These are phyloP conservation scores for Hecatera dysodea DNA, from an alignment of 2,888 invertebrate species.

Conservation along the genomic window DNA sequence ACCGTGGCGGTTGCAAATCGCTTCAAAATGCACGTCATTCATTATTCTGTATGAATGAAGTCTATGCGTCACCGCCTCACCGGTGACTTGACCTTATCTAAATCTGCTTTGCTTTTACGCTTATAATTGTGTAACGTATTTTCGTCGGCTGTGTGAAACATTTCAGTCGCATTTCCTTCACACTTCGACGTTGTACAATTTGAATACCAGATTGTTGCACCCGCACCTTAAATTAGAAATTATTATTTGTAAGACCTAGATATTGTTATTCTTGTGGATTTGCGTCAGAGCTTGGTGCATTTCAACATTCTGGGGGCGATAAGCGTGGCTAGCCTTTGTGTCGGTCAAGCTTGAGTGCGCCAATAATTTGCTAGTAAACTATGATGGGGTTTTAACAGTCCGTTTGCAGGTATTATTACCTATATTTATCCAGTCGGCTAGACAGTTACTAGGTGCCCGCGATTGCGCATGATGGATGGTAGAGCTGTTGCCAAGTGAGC, in stretches of 20 bases:
- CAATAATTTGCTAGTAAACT: constrained; percentile 76
- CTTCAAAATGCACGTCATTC: constrained; percentile 47
- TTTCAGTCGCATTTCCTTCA: constrained; percentile 23
- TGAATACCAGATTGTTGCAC: constrained; percentile 45
- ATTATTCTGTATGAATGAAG: constrained; percentile 46
- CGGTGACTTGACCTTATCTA: constrained; percentile 3
- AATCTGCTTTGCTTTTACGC: constrained; percentile 2
- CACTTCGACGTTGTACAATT: constrained; percentile 29
- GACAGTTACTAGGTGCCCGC: constrained; percentile 66
- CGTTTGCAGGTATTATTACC: constrained; percentile 59
- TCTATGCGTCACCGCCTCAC: constrained; percentile 18
- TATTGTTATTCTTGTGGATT: constrained; percentile 64
- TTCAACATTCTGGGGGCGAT: constrained; percentile 53
- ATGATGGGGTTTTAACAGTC: constrained; percentile 71
- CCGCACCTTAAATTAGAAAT: constrained; percentile 57
- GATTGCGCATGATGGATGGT: constrained; percentile 67
- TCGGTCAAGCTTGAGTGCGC: constrained; percentile 72
- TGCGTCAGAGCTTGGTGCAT: constrained; percentile 63
- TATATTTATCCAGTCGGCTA: constrained; percentile 59
- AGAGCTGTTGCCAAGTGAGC: constrained; percentile 63
- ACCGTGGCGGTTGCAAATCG: constrained; percentile 37
- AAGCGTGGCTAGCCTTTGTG: constrained; percentile 48
- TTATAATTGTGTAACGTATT: constrained; percentile 8
- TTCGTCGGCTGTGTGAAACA: constrained; percentile 12
- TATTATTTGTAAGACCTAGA: constrained; percentile 58